Conservation (phyloP, 2,797 vertebrate species). For the Danio kyathit region DNA sequence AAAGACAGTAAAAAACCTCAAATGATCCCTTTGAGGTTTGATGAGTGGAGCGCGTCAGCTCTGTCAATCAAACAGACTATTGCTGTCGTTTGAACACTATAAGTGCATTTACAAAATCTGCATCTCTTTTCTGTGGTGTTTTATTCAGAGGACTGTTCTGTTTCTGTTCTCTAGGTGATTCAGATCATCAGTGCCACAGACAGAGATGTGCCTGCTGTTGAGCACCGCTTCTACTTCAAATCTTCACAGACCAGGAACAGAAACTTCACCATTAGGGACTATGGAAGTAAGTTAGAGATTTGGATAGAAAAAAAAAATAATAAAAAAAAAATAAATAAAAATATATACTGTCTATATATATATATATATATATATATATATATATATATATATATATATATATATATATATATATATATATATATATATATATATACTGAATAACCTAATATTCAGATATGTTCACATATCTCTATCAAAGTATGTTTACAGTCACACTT, state of each 20-base stretch:
- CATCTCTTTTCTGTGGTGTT: slow-evolving; percentile 8
- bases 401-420: no score
- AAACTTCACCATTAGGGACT: slow-evolving; percentile 94
- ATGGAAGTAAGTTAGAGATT: slow-evolving; percentile 86
- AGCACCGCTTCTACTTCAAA: slow-evolving; percentile 91
- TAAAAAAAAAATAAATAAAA: no score
- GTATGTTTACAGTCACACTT: no score
- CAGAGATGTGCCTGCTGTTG: slow-evolving; percentile 85
- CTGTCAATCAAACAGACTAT: slow-evolving; percentile 30
- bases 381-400: no score
- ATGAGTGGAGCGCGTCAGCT: slow-evolving; percentile 16
- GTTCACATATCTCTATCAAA: no score
- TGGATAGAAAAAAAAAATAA: neutral
- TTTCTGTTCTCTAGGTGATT: slow-evolving; percentile 84
- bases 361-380: no score
- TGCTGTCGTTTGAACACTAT: neutral
- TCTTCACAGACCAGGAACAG: slow-evolving; percentile 85
- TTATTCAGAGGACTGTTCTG: neutral
- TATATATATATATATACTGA: no score
- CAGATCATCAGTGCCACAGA: slow-evolving; percentile 88
- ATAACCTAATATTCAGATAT: no score
- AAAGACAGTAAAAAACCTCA: slow-evolving; percentile 30
- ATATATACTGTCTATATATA: no score
- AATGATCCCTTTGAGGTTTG: slow-evolving; percentile 29
- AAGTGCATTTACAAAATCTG: slow-evolving; percentile 24